Evolutionary conservation across 2,113 vertebrate species (phyloP), one percentile per base, ranked within the genome.

Genomic region (Perognathus longimembris): DNA sequence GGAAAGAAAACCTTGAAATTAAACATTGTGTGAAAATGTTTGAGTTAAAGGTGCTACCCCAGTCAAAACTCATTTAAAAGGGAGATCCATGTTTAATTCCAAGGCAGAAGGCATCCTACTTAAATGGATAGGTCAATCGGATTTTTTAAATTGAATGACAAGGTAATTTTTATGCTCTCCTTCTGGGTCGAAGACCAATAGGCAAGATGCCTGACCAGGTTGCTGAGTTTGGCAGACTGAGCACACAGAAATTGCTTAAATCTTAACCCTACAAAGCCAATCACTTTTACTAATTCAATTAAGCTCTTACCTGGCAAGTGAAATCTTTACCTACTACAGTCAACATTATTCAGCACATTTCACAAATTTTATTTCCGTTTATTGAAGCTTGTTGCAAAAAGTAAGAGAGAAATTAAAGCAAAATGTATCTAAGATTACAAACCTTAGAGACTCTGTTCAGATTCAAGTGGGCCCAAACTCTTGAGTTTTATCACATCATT

Each of bases 221-320:
- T 83, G 79, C 86, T 95, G 77, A 94, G 50, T 80, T 26, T 82
- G 50, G 93, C 91, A 95, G 71, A 85, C 61, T 4, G 5, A 42
- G 59, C 69, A 59, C 12, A 12, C 9, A 75, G 42, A 81, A 85
- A 91, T 40, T 30, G 15, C 42, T 96, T 92, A 86, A 79, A 87
- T 91, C 59, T 64, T 90, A 26, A 64, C 28, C 86, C 76, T 1
- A 61, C 11, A 93, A 93, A 96, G 84, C 64, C n/a, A 61, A 26
- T 50, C 83, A 59, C 42, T 93, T 93, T 64, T 92, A 54, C 22
- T 96, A 91, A 96, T 94, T 95, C 81, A 93, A 95, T 95, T 92
- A 84, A 88, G 61, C n/a, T 94, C 30, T 94, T 73, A 28, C 15
- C 36, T 76, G 32, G 67, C 21, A 87, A 63, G 73, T 78, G 42